Evolutionary conservation across 2,113 vertebrate genomes (phyloP), one percentile per base, ranked within the genome.

Genomic region (Proterorhinus semilunaris): DNA sequence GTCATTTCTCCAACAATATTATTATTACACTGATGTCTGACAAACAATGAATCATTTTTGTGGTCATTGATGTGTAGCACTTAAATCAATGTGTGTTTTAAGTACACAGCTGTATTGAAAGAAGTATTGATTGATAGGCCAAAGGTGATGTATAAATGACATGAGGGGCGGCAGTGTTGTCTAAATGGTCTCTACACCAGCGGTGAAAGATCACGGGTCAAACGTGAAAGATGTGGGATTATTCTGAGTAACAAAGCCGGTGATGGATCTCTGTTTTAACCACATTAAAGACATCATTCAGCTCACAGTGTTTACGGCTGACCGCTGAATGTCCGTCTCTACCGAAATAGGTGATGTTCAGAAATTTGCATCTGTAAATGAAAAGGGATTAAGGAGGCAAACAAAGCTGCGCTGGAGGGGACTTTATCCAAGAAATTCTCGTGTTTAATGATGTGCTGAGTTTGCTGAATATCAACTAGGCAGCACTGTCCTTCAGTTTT

Each of bases 401-500:
- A 79, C 47, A 66, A 10, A 73, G 67, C 73, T 58, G 62, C 3
- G 45, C 42, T 68, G 72, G 16, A 36, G 49, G 75, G 65, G 76
- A 80, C 62, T 66, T 75, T 52, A 73, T 78, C 74, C 74, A 81
- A 81, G 65, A 70, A 69, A 51, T 76, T 62, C 65, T 72, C 42
- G 7, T 80, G 71, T 83, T 80, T 78, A 81, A 82, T 74, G 75
- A 81, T 71, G 68, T 69, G 71, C 82, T 79, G 72, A 79, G 53
- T 76, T 66, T 64, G 76, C 69, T 63, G 81, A 86, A 86, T 83
- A 83, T 71, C 59, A 83, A 89, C 66, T 8, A 70, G 48, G 16
- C 27, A 71, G 48, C 66, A 51, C 36, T 78, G 76, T 72, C 78
- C 71, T 85, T 82, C 75, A 66, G 66, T 71, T 62, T 85, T 70